Evolutionary conservation across 2,888 invertebrate species (phyloP), one percentile per base, ranked within the genome.

Genomic region (Machimus atricapillus): DNA sequence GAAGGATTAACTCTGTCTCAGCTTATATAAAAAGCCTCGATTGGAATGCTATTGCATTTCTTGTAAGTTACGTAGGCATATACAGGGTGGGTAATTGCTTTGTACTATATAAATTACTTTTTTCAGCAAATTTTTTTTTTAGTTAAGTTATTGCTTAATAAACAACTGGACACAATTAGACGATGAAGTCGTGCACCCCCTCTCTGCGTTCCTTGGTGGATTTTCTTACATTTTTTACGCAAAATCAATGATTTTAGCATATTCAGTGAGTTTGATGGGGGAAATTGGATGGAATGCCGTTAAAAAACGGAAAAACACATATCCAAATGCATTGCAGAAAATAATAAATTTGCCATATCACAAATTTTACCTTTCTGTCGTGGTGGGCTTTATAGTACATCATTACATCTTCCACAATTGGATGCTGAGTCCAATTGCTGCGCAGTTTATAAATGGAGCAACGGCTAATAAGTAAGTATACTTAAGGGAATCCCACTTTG

Each of bases 1-100:
- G 7, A 88, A 76, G 74, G n/a, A 16, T 8, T 78, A 46, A 19
- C 79, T 40, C 19, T 66, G 73, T 34, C 7, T 14, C 9, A 56
- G 19, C 16, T 34, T 58, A 27, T 86, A 14, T 58, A 37, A 27
- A 78, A 76, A 9, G 86, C 78, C 19, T 88, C 0, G 73, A 89
- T 12, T 88, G 87, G 52, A 43, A 89, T 58, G 83, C 88, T n/a
- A 86, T 87, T 3, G 8, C 82, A 4, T 90, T 90, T 82, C 87
- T 91, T 3, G 89, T 90, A 74, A 89, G 90, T 43, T 91, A 91
- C 81, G 89, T 90, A 23, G 90, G 90, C 46, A 89, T 91, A 43
- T 91, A 91, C 87, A 89, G 91, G 88, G 91, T 91, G 90, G 89
- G 89, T 58, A 5, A 37, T 77, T 37, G 8, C 7, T 16, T 34